Evolutionary conservation across 2,113 vertebrate genomes (phyloP), one percentile per base, ranked within the genome.

Genomic region (Alethe diademata): DNA sequence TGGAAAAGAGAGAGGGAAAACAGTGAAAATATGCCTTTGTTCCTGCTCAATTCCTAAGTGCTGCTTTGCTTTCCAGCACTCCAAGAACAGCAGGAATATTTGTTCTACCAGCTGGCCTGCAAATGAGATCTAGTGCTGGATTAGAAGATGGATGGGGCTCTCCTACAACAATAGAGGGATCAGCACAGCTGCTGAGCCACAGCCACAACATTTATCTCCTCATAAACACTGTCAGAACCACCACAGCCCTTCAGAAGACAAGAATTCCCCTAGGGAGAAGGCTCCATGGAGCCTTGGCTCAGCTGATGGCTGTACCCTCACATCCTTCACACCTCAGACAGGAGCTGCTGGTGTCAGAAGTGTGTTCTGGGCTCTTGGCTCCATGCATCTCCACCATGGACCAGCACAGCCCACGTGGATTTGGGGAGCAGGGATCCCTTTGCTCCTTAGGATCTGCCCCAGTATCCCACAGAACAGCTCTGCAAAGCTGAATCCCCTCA

Each of bases 1-100:
- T 99, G 97, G 28, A 67, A 94, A 33, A 96, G 73, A 97, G 38
- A 95, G 19, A 54, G 2, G 25, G 25, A 45, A 48, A 42, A 35
- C 29, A 54, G 12, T 60, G 54, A 42, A 35, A 75, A 36, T 4
- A 9, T 3, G 35, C 47, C 14, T 61, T 89, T 61, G n/a, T 4
- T 61, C 56, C 48, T 66, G 69, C 65, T 78, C 29, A 42, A 28
- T 25, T 31, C 86, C 4, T 1, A 26, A 38, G 20, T 15, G 47
- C 43, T 74, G 72, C 65, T 71, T 51, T 78, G 65, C 43, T 53
- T 53, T 40, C 31, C 78, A 65, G 42, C 31, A 6, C 61, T 47
- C 54, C 6, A 31, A 20, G 45, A 58, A 22, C 3, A 70, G 65
- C 56, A 56, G 60, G 42, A 74, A 23, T 65, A 19, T 47, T 58